Evolutionary conservation across 2,888 invertebrate species (phyloP), one percentile per base, ranked within the genome.

Genomic region (Drosophila lutescens): DNA sequence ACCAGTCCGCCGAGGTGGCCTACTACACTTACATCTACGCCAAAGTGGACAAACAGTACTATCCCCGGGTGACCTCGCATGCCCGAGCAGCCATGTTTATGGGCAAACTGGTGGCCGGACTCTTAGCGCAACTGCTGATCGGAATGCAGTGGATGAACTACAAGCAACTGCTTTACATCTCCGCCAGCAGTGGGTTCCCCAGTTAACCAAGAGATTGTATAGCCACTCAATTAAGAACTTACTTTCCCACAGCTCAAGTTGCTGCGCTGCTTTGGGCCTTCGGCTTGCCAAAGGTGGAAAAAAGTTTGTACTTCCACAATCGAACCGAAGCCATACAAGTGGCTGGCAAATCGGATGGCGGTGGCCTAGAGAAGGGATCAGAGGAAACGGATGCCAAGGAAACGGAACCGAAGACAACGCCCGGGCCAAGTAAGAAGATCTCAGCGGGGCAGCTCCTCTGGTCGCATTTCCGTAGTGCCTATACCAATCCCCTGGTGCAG

Each of bases 11-110:
- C 2, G 98, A 98, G 92, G 96, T 98, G 2, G 98, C 98, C 0
- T 98, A 98, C 91, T 96, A 95, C 89, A 97, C 98, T 0, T 98
- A 98, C 88, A 97, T 98, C 78, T 98, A 98, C 92, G 97, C 98
- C 20, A 97, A 96, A 92, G 96, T 97, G 4, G 94, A 95, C 55
- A 94, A 93, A 73, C 92, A 93, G 55, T 94, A 95, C 89, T 97
- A 95, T 92, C 94, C 95, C 80, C 93, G 94, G 84, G 96, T 96
- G 1, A 96, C 97, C 0, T 95, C 96, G 0, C 95, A 95, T 79
- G 95, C 95, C 2, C 93, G 96, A 87, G 94, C 95, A 0, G 95
- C 96, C 0, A 94, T 94, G 83, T 93, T 96, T 51, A 90, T 94
- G 6, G 97, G 97, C 7, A 93, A 95, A 75, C 94, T 95, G 76